Evolutionary conservation across 2,113 vertebrate species (phyloP), one percentile per base, ranked within the genome.

Genomic region (Hippocampus zosterae): DNA sequence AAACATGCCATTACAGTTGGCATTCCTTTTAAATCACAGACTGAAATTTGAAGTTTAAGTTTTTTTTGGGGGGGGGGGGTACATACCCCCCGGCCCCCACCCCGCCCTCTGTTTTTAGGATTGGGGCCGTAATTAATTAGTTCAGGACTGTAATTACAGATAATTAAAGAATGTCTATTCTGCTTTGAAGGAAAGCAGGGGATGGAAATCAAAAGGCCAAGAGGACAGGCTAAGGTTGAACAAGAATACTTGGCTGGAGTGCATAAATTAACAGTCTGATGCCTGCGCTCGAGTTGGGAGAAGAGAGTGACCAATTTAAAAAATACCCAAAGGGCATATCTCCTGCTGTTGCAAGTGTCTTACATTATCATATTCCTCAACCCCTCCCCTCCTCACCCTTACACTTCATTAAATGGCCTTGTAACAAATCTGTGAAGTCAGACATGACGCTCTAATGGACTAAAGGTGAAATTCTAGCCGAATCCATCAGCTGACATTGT

Each of bases 301-400:
- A 80, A 77, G 76, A 72, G 70, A 13, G 75, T 83, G 80, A 83
- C 82, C 85, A 86, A 88, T 88, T 37, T 87, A 89, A 85, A 85
- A 80, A 65, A 67, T 68, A 86, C 82, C 81, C 84, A 81, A 81
- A 85, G 78, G 83, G 76, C 42, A 75, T 55, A 73, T 85, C 78
- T 69, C 65, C 72, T 41, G 72, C 70, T 65, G 70, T 70, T 75
- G 81, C 60, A 81, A 78, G 69, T 79, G 72, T 70, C 80, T 81
- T 69, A 70, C 52, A 48, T 75, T 57, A 66, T 75, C 59, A 53
- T 65, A 78, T 82, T 73, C 74, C 81, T 52, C 53, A 65, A 44
- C 74, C 27, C 64, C 18, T 2, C 23, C n/a, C 62, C 62, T 23
- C 63, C 44, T 40, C 19, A 1, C 8, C 8, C 6, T 10, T 33